Conservation (phyloP, 2,888 invertebrate species). For the Tillus elongatus region DNA sequence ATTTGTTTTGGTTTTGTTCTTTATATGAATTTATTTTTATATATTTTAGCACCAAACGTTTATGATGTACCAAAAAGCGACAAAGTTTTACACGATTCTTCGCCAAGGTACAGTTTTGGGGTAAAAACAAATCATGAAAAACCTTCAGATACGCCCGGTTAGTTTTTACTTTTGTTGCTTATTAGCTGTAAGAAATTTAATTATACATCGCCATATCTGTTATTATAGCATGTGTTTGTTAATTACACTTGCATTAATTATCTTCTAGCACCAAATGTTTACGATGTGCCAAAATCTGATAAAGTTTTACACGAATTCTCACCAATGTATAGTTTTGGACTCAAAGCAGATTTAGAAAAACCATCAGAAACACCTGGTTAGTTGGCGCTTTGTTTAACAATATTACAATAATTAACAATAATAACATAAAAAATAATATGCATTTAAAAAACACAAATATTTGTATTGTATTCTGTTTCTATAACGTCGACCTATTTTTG, state of each 20-base stretch:
- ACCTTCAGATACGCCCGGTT: constrained; percentile 47
- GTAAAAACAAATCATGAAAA: constrained; percentile 45
- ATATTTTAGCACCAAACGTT: constrained; percentile 41
- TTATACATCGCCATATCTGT: too few species aligned
- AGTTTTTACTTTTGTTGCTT: constrained; percentile 7
- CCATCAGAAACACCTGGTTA: constrained; percentile 20
- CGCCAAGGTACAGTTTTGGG: constrained; percentile 51
- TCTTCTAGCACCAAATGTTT: constrained; percentile 46
- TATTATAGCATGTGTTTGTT: too few species aligned
- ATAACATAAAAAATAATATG: too few species aligned
- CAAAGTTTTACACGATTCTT: constrained; percentile 43
- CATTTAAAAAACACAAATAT: too few species aligned
- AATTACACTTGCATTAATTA: too few species aligned
- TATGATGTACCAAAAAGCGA: constrained; percentile 50
- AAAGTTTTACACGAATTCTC: constrained; percentile 22
- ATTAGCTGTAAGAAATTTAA: constrained; percentile 1
- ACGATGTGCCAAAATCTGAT: constrained; percentile 47
- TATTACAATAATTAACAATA: too few species aligned
- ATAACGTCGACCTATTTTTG: too few species aligned
- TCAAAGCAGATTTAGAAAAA: constrained; percentile 44
- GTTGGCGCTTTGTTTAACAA: constrained; percentile 11
- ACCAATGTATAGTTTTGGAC: constrained; percentile 43
- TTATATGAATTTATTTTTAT: background rate
- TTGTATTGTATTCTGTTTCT: too few species aligned
- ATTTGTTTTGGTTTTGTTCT: too few species aligned